Evolutionary conservation across 2,113 vertebrate genomes (phyloP).

Genomic region (Oncorhynchus nerka): DNA sequence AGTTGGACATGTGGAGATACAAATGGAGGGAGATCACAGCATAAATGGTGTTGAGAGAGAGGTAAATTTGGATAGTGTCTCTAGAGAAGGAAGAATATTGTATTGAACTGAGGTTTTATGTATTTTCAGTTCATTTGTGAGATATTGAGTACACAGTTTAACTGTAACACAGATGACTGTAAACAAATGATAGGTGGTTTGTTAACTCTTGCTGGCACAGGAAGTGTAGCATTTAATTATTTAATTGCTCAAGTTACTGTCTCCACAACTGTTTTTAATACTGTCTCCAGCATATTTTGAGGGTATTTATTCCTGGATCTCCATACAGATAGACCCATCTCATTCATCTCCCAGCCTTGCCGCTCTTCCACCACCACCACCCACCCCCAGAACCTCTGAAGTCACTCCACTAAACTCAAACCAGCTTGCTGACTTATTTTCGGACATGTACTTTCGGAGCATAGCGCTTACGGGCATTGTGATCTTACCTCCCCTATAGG

Average conservation of each 20-base stretch:
- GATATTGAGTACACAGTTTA: no score
- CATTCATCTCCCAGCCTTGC: not conserved
- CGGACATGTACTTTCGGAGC: constrained; percentile 1
- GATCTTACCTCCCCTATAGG: not conserved
- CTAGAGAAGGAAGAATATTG: no score
- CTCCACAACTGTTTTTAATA: no score
- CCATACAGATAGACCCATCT: not conserved
- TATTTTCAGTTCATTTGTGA: no score
- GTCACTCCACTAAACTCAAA: not conserved
- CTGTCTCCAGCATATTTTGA: not conserved
- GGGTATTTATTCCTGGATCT: not conserved
- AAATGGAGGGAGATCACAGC: not conserved
- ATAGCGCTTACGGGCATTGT: not conserved
- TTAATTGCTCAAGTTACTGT: no score
- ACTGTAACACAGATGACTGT: no score
- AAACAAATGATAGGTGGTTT: no score
- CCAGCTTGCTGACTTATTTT: constrained; percentile 7
- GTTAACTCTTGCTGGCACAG: no score
- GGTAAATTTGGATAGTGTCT: no score
- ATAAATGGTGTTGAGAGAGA: no score
- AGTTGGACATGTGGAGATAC: not conserved
- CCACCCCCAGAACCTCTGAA: not conserved
- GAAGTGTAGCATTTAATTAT: no score
- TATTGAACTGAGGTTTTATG: no score
- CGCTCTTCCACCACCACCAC: not conserved